Evolutionary conservation across 1,140 invertebrate species (phyloP).

Genomic region (Cydia strobilella): DNA sequence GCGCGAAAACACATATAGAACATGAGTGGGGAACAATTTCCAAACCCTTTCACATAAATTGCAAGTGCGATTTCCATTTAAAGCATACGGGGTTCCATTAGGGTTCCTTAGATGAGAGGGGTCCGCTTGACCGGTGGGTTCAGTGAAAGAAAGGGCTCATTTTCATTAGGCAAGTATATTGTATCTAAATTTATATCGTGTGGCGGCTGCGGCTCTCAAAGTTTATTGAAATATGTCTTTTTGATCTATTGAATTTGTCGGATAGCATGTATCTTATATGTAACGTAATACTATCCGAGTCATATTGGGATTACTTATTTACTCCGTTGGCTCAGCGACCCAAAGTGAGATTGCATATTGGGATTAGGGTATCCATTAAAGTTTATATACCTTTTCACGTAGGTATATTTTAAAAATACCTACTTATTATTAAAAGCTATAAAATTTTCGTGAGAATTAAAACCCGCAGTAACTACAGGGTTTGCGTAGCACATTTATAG

Average conservation of each 20-base stretch:
- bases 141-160: slow-evolving; percentile 73
- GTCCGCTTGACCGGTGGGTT: slow-evolving; percentile 58
- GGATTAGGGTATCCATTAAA: background rate
- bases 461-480: too few relatives aligned
- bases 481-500: too few relatives aligned
- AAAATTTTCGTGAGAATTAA: too few relatives aligned
- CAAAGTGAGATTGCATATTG: too few relatives aligned
- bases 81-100: slow-evolving; percentile 61
- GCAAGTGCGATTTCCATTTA: slow-evolving; percentile 72
- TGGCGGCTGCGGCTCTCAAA: slow-evolving; percentile 54
- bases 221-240: slow-evolving; percentile 33
- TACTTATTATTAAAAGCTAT: too few relatives aligned
- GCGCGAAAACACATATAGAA: slow-evolving; percentile 53
- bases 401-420: too few relatives aligned
- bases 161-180: slow-evolving; percentile 72
- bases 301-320: too few relatives aligned
- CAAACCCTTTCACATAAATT: slow-evolving; percentile 74
- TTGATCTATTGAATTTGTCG: slow-evolving; percentile 3
- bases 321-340: too few relatives aligned
- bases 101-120: slow-evolving; percentile 61
- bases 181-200: slow-evolving; percentile 62
- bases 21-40: slow-evolving; percentile 50
- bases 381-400: background rate
- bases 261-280: background rate
- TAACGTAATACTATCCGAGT: background rate